A percentile compares a stretch with the other conserved stretches of the same genome.
Evolutionary conservation across 1,140 invertebrate species (phyloP).

Genomic region (Polypedilum pembai): DNA sequence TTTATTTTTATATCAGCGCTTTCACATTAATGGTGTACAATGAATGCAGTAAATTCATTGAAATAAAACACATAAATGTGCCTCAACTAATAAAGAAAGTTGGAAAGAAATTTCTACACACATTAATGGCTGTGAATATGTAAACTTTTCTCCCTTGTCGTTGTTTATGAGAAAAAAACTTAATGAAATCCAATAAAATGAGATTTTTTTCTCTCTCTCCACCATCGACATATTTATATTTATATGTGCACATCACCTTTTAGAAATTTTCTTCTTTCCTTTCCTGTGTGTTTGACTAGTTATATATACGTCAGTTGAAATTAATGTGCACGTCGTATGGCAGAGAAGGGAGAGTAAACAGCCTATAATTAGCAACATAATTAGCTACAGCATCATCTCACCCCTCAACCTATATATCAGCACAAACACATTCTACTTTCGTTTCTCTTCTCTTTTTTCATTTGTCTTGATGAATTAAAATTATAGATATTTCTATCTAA

Average conservation of each 20-base stretch:
- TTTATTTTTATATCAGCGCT: no score
- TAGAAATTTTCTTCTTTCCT: not conserved
- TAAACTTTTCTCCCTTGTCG: not conserved
- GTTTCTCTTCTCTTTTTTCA: not conserved
- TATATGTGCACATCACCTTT: not conserved
- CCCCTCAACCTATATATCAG: not conserved
- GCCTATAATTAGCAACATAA: conserved; percentile 23
- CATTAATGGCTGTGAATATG: conserved; percentile 1
- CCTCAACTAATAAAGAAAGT: not conserved
- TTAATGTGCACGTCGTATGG: not conserved
- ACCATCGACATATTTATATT: conserved; percentile 25
- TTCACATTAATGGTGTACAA: not conserved
- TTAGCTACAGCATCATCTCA: not conserved
- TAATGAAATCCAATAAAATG: conserved; percentile 25
- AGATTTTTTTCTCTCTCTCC: no score
- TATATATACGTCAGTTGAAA: not conserved
- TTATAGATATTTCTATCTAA: conserved; percentile 19
- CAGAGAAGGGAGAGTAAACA: not conserved
- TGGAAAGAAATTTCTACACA: not conserved
- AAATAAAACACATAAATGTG: conserved; percentile 7
- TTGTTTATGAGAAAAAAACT: conserved; percentile 22
- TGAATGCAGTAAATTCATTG: not conserved
- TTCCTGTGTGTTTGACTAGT: not conserved
- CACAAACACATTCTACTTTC: not conserved
- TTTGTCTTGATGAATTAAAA: conserved; percentile 13